Base-by-base conservation (phyloP, 2,888 invertebrate genomes). In the Crepidodera aurea region DNA sequence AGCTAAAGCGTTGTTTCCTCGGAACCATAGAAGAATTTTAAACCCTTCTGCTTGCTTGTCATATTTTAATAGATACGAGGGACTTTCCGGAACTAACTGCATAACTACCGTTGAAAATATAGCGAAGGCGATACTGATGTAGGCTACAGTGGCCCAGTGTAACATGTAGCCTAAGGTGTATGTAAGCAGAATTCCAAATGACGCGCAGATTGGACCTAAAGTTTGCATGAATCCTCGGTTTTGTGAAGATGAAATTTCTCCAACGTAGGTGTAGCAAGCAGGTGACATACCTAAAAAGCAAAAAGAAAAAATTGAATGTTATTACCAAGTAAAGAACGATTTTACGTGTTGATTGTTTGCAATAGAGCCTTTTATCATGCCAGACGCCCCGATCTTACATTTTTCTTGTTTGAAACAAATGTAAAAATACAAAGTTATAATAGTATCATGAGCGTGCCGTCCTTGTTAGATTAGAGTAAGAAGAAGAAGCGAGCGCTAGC, bases 161-260 rank as follows among this genome's bases (percentile, higher is more conserved):
- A 88, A 79, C 72, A 88, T 83, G 8, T 88, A 87, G 16, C 90
- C 90, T 7, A 90, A 74, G 0, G 85, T 84, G 79, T 90, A 90
- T 1, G 89, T 87, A 51, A 89, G 79, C 61, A 91, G 85, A 60
- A 91, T 90, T 0, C 90, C 90, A 1, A 90, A 84, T 0, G 90
- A 90, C 16, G 90, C 90, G 65, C 89, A 81, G 0, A 90, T 86
- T 0, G 90, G 90, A 0, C 90, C 90, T 16, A 89, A 75, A 0
- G 90, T 88, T 65, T 90, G 88, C 6, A 90, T 82, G 54, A 89
- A 86, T 1, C 90, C 90, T 54, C 90, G 82, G 69, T 88, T 87
- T 69, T 86, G 84, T 1, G 90, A 87, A 0, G 88, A 86, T 1
- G 89, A 88, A 48, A 90, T 86, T 82, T 91, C 87, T 0, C 87